phyloP scores from a whole-genome alignment of 2,888 invertebrate species.

The Tetramorium bicarinatum region DNA sequence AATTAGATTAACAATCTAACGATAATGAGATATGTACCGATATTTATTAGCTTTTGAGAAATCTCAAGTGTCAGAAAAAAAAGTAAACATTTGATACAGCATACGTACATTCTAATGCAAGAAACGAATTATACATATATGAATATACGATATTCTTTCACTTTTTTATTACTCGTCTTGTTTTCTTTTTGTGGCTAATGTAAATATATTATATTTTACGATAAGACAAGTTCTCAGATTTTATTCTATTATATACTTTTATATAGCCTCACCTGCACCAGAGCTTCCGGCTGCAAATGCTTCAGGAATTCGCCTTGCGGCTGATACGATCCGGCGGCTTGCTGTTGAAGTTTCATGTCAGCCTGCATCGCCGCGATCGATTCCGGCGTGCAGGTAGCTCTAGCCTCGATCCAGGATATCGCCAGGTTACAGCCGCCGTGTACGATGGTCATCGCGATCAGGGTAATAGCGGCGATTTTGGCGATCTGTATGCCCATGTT shows the following conservation, averaged over 20 bases:
- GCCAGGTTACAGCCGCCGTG: conserved; percentile 94
- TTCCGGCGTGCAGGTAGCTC: conserved; percentile 90
- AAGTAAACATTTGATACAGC: neutral
- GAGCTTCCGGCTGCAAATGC: conserved; percentile 88
- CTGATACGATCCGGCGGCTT: conserved; percentile 89
- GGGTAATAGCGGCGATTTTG: conserved; percentile 93
- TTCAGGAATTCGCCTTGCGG: conserved; percentile 89
- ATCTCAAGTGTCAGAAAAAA: neutral
- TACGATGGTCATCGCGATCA: conserved; percentile 93
- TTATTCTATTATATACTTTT: neutral
- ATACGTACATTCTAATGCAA: neutral
- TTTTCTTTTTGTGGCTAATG: neutral
- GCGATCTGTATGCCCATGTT: conserved; percentile 95
- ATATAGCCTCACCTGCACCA: conserved; percentile 89
- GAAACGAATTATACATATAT: neutral
- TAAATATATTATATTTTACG: neutral
- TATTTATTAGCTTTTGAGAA: conserved; percentile 2
- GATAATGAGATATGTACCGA: neutral
- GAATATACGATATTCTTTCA: neutral
- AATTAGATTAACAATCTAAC: neutral
- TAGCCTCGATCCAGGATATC: conserved; percentile 94
- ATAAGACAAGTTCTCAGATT: neutral
- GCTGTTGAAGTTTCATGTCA: conserved; percentile 87
- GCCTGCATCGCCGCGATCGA: conserved; percentile 84
- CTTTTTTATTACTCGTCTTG: neutral